Base-by-base conservation (phyloP, 2,888 invertebrate genomes). In the Acronicta aceris region DNA sequence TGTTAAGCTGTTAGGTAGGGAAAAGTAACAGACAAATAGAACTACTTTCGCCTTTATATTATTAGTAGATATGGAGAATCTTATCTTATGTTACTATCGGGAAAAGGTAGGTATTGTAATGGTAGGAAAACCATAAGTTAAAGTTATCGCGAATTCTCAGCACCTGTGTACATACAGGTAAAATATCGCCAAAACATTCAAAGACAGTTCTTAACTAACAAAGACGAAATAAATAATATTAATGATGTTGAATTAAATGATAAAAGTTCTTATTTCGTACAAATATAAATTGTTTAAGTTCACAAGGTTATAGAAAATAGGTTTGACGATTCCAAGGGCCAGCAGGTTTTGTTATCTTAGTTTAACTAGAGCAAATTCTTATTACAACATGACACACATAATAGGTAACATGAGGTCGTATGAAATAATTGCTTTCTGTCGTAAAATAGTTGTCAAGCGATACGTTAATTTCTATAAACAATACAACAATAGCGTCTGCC, bases 341-440 rank as follows among this genome's bases (percentile, higher is more conserved):
- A 36, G 41, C 21, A 46, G 16, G 27, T 50, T 56, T 40, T 9
- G 57, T 72, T 61, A 67, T 61, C 73, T 61, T 1, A 21, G 15
- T 43, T 45, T 57, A 54, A 66, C 42, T 66, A 33, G 56, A 60
- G 40, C 46, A 46, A 5, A 60, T 46, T 66, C 46, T 55, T 42
- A 43, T 53, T 50, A 48, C 27, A 56, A 56, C n/a, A 25, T 33
- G 48, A 42, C 38, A 46, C 51, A 45, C 36, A 58, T 57, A 36
- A 41, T 59, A 59, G 2, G 1, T 27, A 30, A 30, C 43, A 43
- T 43, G 41, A 33, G 48, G 59, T 69, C 52, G 56, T 55, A 55
- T 17, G 56, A 25, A 71, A 59, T 57, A 47, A 42, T 72, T 71
- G 54, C 54, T 60, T 40, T 52, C 60, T 46, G 15, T 56, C 49